Evolutionary conservation across 1,140 invertebrate species (phyloP).

Genomic region (Elysia chlorotica): DNA sequence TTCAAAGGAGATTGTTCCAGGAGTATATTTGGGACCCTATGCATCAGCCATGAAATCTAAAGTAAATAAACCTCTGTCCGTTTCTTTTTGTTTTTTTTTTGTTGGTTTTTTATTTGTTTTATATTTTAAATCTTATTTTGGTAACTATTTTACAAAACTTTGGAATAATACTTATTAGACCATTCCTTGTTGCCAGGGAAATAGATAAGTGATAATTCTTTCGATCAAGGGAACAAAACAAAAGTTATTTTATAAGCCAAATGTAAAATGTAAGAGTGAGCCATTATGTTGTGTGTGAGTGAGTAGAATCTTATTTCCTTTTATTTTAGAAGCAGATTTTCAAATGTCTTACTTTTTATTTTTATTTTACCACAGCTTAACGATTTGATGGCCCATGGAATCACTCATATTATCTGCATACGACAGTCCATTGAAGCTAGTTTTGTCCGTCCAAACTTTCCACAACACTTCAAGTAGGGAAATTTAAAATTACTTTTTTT

Average conservation of each 20-base stretch:
- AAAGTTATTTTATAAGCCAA: too few relatives aligned
- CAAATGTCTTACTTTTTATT: too few relatives aligned
- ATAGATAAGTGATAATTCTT: too few relatives aligned
- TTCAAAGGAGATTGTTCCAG: slow-evolving; percentile 69
- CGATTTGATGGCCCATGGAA: slow-evolving; percentile 65
- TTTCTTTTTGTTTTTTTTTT: slow-evolving; percentile 27
- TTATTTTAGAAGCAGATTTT: too few relatives aligned
- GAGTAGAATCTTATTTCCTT: background rate
- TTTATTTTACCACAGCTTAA: slow-evolving; percentile 64
- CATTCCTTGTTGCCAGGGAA: too few relatives aligned
- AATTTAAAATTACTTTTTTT: too few relatives aligned
- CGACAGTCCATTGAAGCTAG: slow-evolving; percentile 71
- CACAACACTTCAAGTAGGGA: slow-evolving; percentile 68
- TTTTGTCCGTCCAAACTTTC: slow-evolving; percentile 73
- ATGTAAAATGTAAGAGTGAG: too few relatives aligned
- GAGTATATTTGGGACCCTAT: slow-evolving; percentile 74
- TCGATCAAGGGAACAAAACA: too few relatives aligned
- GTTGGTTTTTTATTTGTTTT: too few relatives aligned
- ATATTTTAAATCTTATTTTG: too few relatives aligned
- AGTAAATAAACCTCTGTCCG: slow-evolving; percentile 31
- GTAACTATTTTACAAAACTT: too few relatives aligned
- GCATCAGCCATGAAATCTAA: slow-evolving; percentile 58
- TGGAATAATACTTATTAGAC: too few relatives aligned
- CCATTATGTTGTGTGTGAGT: background rate
- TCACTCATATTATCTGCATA: slow-evolving; percentile 76